Conservation (phyloP, 2,797 vertebrate genomes). For the Melanotaenia boesemani region DNA sequence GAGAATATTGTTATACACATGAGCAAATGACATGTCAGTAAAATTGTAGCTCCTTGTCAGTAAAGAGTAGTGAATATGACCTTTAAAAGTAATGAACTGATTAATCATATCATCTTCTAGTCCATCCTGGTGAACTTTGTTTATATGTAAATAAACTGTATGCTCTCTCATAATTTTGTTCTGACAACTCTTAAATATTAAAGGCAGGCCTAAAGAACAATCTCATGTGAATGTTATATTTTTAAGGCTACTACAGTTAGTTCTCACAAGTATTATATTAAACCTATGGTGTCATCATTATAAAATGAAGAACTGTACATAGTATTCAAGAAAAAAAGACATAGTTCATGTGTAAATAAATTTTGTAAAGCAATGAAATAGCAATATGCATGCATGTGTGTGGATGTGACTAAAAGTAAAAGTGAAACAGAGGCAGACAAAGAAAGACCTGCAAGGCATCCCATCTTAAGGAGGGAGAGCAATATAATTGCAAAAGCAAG, state of each 20-base stretch:
- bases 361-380: constrained; percentile 19
- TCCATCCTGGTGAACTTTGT: not conserved
- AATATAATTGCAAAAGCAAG: constrained; percentile 73
- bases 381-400: constrained; percentile 2
- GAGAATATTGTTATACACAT: not conserved
- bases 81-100: not conserved
- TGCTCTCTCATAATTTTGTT: constrained; percentile 8
- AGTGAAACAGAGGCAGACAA: constrained; percentile 48
- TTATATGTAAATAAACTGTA: not conserved
- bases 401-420: constrained; percentile 9
- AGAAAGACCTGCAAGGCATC: constrained; percentile 56
- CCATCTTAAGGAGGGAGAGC: constrained; percentile 54
- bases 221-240: no score
- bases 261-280: no score
- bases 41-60: not conserved
- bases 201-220: no score
- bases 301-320: no score
- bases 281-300: no score
- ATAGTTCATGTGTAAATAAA: not conserved
- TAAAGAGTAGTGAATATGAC: not conserved
- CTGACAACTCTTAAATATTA: no score
- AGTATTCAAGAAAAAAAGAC: no score
- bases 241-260: no score
- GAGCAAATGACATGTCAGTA: constrained; percentile 1
- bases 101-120: not conserved